Base-by-base conservation (phyloP, 1,140 invertebrate genomes). In the Orius laevigatus region DNA sequence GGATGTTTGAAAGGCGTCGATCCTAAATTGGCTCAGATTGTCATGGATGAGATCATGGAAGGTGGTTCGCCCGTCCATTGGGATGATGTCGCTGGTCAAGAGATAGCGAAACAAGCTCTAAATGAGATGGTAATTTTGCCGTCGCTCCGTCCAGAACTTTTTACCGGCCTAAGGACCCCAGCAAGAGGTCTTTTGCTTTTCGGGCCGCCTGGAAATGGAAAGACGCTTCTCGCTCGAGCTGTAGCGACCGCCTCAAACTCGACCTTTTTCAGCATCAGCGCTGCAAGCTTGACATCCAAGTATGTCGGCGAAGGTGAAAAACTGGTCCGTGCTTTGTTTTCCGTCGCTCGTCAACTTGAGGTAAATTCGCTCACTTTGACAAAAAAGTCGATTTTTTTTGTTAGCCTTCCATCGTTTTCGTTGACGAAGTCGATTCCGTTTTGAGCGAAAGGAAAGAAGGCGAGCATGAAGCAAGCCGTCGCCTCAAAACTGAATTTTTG, bases 291-390 rank as follows among this genome's bases (percentile, higher is more conserved):
- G n/a, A 97, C 91, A n/a, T 96, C 91, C 44, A 98, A 98, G 57
- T 88, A 91, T 67, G 89, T 97, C 2, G 94, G 94, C 5, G 94
- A 98, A 63, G 91, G 93, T 2, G 94, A 98, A 65, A 98, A 98
- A 69, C 76, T 98, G 64, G 93, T 98, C 11, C 68, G 91, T 52
- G 90, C 92, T 0, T 66, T 98, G 12, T 98, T 98, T 69, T 80
- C 85, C 34, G 87, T 96, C 33, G 93, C 94, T 0, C 71, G 91
- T 39, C 85, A 92, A 63, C 66, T 93, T 36, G 89, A 90, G 67
- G 72, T 75, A 59, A 52, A 35, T 38, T n/a, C n/a, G n/a, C n/a
- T n/a, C n/a, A n/a, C n/a, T n/a, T n/a, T n/a, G n/a, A n/a, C n/a
- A n/a, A n/a, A n/a, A n/a, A n/a, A n/a, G 6, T 35, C 15, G 11